A percentile compares a stretch with the other conserved stretches of the same genome.
Conservation (phyloP, 92 coral and sea anemone species). For the Meandrina meandrites region DNA sequence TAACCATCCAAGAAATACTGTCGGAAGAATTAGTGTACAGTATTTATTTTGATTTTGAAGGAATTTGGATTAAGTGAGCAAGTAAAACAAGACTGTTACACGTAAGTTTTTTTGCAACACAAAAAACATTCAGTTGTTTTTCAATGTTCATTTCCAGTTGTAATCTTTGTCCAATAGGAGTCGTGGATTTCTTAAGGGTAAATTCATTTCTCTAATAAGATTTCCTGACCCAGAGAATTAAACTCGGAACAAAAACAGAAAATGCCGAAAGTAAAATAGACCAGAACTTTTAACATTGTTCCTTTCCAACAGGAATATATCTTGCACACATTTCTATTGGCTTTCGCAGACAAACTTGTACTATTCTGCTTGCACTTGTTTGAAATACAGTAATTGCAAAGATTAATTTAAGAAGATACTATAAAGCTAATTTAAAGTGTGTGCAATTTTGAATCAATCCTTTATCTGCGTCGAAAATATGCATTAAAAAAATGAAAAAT, state of each 20-base stretch:
- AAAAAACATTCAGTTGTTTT: not conserved
- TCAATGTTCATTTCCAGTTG: not conserved
- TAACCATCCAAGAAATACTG: not conserved
- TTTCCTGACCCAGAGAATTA: not conserved
- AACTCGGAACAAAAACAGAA: not conserved
- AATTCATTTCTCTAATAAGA: not conserved
- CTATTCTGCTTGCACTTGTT: not conserved
- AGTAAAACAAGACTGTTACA: not conserved
- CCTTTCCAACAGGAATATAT: not conserved
- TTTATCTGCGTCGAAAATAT: not conserved
- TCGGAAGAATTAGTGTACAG: not conserved
- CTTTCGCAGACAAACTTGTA: not conserved
- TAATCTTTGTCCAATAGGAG: not conserved
- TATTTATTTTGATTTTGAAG: not conserved
- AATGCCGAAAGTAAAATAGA: not conserved
- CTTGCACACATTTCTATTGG: not conserved
- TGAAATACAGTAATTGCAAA: not conserved
- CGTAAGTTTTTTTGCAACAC: not conserved
- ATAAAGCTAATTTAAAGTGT: not conserved
- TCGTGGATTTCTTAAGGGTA: not conserved
- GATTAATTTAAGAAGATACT: not conserved
- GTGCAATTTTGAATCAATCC: not conserved
- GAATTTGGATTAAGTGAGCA: not conserved
- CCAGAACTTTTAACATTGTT: not conserved
- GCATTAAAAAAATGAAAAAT: not conserved